Evolutionary conservation across 2,797 vertebrate species (phyloP).

Genomic region (Prunella strophiata): DNA sequence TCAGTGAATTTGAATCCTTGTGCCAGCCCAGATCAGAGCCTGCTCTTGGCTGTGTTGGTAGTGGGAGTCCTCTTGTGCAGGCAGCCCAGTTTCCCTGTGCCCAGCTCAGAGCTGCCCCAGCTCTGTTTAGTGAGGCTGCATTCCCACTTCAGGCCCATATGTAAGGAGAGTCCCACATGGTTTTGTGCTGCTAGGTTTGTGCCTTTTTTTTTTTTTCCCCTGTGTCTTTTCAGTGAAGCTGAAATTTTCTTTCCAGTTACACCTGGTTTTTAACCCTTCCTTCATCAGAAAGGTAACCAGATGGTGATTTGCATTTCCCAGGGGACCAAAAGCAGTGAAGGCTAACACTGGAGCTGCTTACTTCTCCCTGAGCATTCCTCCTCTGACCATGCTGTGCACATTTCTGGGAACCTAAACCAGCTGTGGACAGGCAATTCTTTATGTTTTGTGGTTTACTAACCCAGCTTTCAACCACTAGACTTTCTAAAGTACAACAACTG

Average conservation of each 20-base stretch:
- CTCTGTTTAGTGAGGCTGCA: background rate
- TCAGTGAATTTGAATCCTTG: background rate
- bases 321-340: background rate
- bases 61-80: background rate
- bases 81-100: background rate
- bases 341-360: background rate
- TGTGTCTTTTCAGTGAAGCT: slow-evolving; percentile 9
- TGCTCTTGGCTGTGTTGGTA: background rate
- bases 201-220: background rate
- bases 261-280: slow-evolving; percentile 54
- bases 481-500: background rate
- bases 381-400: background rate
- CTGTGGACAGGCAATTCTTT: background rate
- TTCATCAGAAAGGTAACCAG: background rate
- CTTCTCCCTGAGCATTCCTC: background rate
- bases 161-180: background rate
- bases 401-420: background rate
- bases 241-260: slow-evolving; percentile 23
- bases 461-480: background rate
- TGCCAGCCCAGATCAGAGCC: background rate
- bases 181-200: background rate
- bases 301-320: slow-evolving; percentile 16
- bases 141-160: background rate
- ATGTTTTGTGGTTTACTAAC: background rate
- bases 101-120: background rate